These are phyloP conservation scores for Tamandua tetradactyla DNA, from an alignment of 2,797 vertebrate species.

Conservation along the genomic window DNA sequence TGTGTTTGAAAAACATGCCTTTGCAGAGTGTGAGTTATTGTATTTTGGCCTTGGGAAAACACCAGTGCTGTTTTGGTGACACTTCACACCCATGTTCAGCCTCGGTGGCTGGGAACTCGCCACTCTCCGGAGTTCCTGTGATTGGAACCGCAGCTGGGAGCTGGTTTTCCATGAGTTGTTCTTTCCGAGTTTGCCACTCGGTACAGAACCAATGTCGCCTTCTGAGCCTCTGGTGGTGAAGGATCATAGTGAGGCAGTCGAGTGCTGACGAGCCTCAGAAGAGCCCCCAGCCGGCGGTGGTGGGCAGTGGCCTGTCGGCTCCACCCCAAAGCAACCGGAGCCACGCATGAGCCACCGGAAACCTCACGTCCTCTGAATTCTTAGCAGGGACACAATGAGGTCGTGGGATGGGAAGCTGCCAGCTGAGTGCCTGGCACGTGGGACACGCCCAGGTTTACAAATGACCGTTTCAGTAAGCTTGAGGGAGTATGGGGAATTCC, in stretches of 20 bases:
- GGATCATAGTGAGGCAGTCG: background rate
- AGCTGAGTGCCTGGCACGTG: background rate
- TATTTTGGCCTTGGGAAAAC: background rate
- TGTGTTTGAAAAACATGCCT: background rate
- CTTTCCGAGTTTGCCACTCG: background rate
- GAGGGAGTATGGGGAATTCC: too few species aligned
- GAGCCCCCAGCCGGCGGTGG: background rate
- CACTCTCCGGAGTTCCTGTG: background rate
- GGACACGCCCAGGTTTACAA: background rate
- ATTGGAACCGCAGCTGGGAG: background rate
- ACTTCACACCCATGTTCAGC: background rate
- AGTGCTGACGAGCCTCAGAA: background rate
- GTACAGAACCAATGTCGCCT: too few species aligned
- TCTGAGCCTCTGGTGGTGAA: background rate
- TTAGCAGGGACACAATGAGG: background rate
- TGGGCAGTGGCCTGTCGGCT: accelerated
- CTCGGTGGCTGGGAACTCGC: background rate
- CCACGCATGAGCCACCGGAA: background rate
- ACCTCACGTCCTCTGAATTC: background rate
- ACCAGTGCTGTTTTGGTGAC: background rate
- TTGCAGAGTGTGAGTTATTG: background rate
- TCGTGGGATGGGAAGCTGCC: too few species aligned
- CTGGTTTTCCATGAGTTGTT: background rate
- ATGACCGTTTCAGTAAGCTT: too few species aligned
- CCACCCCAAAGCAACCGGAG: background rate